A percentile compares a stretch with the other conserved stretches of the same genome.
These are phyloP conservation scores for Pollicipes pollicipes DNA, from an alignment of 1,140 invertebrate genomes.

Conservation along the genomic window DNA sequence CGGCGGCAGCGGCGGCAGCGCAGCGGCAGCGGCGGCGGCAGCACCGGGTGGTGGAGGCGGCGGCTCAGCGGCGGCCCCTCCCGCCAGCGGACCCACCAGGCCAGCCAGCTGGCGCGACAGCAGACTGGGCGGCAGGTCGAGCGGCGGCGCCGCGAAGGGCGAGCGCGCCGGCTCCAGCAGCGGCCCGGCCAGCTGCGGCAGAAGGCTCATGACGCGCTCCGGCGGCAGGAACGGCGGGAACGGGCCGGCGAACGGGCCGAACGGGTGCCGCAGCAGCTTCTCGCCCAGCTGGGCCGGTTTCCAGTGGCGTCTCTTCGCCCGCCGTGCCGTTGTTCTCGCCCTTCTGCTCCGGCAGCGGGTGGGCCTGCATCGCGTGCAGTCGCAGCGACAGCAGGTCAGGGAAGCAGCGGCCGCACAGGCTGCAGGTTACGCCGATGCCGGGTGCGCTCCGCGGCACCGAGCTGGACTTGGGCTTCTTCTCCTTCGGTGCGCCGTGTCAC, in stretches of 20 bases:
- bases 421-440: conserved; percentile 24
- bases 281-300: conserved; percentile 14
- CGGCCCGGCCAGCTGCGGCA: background rate
- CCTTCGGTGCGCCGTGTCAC: conserved; percentile 47
- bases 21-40: background rate
- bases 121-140: too few relatives aligned
- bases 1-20: background rate
- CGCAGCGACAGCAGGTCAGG: conserved; percentile 33
- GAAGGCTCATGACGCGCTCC: conserved; percentile 4
- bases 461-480: conserved; percentile 17
- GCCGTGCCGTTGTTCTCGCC: conserved; percentile 7
- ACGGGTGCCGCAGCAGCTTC: conserved; percentile 15
- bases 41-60: conserved; percentile 3
- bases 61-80: too few relatives aligned
- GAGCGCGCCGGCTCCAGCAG: conserved; percentile 6
- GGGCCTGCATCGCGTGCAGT: conserved; percentile 37
- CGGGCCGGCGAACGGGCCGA: conserved; percentile 9
- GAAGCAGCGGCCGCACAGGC: conserved; percentile 32
- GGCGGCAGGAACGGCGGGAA: conserved; percentile 6
- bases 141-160: background rate
- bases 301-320: conserved; percentile 11
- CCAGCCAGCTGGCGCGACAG: too few relatives aligned
- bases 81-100: too few relatives aligned
- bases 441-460: conserved; percentile 14
- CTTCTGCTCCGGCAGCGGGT: conserved; percentile 18